Evolutionary conservation across 2,113 vertebrate genomes (phyloP), one percentile per base, ranked within the genome.

Genomic region (Esox niger): DNA sequence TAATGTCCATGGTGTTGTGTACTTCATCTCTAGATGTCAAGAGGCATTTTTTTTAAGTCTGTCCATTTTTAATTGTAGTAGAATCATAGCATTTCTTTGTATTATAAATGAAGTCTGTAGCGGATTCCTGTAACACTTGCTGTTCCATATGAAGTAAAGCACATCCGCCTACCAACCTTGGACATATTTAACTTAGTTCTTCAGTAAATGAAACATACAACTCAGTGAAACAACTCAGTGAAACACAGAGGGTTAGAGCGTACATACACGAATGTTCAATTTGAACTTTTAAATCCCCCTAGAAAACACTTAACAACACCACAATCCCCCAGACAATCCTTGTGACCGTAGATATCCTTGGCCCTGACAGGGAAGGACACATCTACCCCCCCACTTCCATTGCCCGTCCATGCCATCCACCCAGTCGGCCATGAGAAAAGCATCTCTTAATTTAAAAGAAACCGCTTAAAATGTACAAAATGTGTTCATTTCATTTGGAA

Each of bases 321-420:
- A 26, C 30, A 23, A 77, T 77, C 69, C 59, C 55, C 26, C 59
- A 27, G 20, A 61, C 61, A 31, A 4, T 66, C 61, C 68, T 17
- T 74, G 77, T 78, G 79, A 83, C 59, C 38, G 25, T 56, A 74
- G 71, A 81, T 80, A 64, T 79, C 81, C 81, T 82, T 84, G 72
- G 33, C 29, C 25, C 68, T 87, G 85, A 82, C 80, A 79, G 82
- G 46, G 69, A 74, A 87, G 85, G 84, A 55, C 49, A 23, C 62
- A 57, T 77, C 67, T 21, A 3, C 35, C 49, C 20, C 38, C 15
- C 52, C 64, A 11, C 23, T 58, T 33, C 47, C 54, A 30, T 35
- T 17, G 10, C 59, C 69, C 59, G 23, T 15, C 52, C n/a, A 62
- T 58, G 58, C 54, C 56, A 23, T 31, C 59, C 30, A 26, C 21